phyloP scores from a whole-genome alignment of 2,888 invertebrate species.

The Thera obeliscata region DNA sequence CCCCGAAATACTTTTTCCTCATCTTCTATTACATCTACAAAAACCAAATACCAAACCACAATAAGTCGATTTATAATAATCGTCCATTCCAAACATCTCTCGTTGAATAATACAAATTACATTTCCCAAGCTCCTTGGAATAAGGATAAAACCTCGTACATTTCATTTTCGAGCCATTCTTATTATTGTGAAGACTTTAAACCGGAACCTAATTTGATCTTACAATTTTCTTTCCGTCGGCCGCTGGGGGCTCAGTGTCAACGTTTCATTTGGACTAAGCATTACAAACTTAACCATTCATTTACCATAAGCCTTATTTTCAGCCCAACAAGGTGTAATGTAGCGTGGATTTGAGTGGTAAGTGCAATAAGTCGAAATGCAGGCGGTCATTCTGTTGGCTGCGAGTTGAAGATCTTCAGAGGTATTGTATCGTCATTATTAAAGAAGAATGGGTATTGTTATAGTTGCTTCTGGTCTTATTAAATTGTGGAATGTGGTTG shows the following conservation, averaged over 20 bases:
- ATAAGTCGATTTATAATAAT: not conserved
- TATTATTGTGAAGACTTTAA: slow-evolving; percentile 70
- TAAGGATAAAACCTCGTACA: slow-evolving; percentile 49
- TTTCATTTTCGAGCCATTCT: slow-evolving; percentile 65
- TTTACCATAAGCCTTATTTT: slow-evolving; percentile 35
- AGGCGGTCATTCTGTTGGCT: slow-evolving; percentile 70
- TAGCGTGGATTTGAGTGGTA: slow-evolving; percentile 22
- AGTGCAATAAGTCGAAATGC: slow-evolving; percentile 56
- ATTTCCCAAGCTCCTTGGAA: slow-evolving; percentile 20
- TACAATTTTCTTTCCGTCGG: slow-evolving; percentile 71
- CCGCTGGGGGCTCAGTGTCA: slow-evolving; percentile 74
- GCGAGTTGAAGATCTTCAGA: slow-evolving; percentile 71
- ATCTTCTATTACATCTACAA: not conserved
- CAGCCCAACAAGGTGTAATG: slow-evolving; percentile 42
- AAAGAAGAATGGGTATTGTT: slow-evolving; percentile 71
- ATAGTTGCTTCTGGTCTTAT: slow-evolving; percentile 63
- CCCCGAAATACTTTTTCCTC: too few relatives aligned
- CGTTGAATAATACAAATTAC: slow-evolving; percentile 13
- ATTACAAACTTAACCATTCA: slow-evolving; percentile 51
- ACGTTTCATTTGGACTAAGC: slow-evolving; percentile 77
- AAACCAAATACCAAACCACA: not conserved
- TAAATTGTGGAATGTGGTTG: slow-evolving; percentile 44
- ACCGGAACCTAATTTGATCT: slow-evolving; percentile 76
- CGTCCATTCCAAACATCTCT: not conserved
- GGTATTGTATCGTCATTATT: slow-evolving; percentile 72